phyloP scores from a whole-genome alignment of 2,888 invertebrate genomes.

The Agonopterix arenella region DNA sequence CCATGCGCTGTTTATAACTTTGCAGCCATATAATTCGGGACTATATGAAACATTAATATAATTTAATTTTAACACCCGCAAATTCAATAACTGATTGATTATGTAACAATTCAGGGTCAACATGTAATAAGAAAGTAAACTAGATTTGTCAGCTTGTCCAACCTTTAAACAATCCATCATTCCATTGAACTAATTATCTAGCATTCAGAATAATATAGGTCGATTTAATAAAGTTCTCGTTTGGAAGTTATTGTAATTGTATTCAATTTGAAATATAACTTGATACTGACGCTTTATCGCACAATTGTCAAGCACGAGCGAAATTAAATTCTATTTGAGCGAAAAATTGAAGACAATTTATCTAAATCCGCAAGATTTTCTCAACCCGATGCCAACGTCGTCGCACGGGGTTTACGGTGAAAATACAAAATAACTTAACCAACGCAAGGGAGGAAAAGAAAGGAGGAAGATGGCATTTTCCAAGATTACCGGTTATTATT shows the following conservation, averaged over 20 bases:
- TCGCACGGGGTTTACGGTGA: conserved; percentile 14
- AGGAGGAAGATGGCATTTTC: conserved; percentile 19
- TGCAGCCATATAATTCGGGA: too few species aligned
- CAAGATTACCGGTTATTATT: conserved; percentile 32
- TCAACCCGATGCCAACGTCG: conserved; percentile 20
- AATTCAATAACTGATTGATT: too few species aligned
- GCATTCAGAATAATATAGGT: neutral
- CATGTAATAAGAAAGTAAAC: conserved; percentile 1
- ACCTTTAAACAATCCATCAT: conserved; percentile 1
- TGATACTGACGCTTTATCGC: neutral
- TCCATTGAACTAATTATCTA: neutral
- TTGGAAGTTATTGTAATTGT: neutral
- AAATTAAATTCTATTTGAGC: conserved; percentile 9
- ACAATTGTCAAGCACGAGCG: neutral
- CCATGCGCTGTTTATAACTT: too few species aligned
- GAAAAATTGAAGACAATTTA: conserved; percentile 30
- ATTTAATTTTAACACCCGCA: too few species aligned
- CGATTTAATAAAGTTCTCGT: neutral
- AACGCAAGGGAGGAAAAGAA: conserved; percentile 9
- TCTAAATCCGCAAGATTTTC: conserved; percentile 33
- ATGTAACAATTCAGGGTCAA: conserved; percentile 4
- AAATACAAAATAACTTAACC: conserved; percentile 21
- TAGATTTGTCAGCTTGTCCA: conserved; percentile 4
- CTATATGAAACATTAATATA: too few species aligned
- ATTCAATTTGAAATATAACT: neutral